Percentiles rank a stretch among this genome's conserved stretches.
Evolutionary conservation across 1,140 invertebrate species (phyloP).

Genomic region (Microplitis demolitor): DNA sequence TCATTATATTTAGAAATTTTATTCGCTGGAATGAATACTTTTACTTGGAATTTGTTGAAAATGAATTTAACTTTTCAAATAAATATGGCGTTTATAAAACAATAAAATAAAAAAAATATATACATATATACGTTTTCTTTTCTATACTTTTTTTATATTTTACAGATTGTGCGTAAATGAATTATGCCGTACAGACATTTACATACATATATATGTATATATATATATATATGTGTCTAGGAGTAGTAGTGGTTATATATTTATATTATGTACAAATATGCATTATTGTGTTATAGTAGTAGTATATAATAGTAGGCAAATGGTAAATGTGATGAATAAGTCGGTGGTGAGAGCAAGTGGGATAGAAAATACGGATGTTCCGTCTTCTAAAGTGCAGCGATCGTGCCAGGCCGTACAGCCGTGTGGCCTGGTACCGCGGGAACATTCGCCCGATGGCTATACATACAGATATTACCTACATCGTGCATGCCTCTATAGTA

Average conservation of each 20-base stretch:
- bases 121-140: background rate
- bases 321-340: conserved; percentile 33
- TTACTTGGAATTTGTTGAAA: background rate
- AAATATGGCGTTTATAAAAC: no score
- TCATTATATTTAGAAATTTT: no score
- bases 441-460: conserved; percentile 11
- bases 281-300: no score
- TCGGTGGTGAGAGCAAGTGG: conserved; percentile 25
- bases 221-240: no score
- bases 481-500: background rate
- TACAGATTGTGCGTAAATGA: background rate
- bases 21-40: background rate
- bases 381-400: conserved; percentile 52
- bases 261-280: no score
- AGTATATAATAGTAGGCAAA: conserved; percentile 20
- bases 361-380: conserved; percentile 37
- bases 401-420: conserved; percentile 53
- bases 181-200: conserved; percentile 19
- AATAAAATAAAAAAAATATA: no score
- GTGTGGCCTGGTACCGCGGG: conserved; percentile 45
- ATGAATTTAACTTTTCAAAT: no score
- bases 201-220: no score
- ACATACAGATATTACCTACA: conserved; percentile 18
- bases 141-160: background rate
- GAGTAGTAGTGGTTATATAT: conserved; percentile 19